Conservation (phyloP, 2,797 vertebrate species). For the Chiloscyllium punctatum region DNA sequence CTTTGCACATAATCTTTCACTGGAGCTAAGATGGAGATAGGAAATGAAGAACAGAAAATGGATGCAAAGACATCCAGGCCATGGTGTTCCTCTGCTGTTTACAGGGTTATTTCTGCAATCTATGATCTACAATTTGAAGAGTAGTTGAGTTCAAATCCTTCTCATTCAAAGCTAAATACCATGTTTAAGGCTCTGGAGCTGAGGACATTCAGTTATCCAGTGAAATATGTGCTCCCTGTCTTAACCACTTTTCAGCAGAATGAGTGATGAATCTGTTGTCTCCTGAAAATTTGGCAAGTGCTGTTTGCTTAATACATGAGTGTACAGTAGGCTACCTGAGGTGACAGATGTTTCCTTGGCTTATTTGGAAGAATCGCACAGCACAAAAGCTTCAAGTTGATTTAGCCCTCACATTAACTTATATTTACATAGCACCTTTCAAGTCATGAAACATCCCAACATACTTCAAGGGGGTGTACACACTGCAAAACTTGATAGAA, state of each 20-base stretch:
- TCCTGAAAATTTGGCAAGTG: background rate
- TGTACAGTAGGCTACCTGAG: background rate
- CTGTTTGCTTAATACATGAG: background rate
- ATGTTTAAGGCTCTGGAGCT: background rate
- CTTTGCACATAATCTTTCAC: background rate
- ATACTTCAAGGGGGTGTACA: too few relatives aligned
- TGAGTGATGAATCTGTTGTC: background rate
- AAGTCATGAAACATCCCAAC: too few relatives aligned
- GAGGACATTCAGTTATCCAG: background rate
- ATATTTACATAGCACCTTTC: too few relatives aligned
- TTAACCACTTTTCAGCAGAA: background rate
- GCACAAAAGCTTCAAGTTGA: too few relatives aligned
- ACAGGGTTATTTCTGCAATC: background rate
- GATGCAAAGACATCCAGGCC: background rate
- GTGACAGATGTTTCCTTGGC: background rate
- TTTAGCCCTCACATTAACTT: background rate
- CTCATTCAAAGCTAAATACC: background rate
- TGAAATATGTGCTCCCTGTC: background rate
- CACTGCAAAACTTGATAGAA: too few relatives aligned
- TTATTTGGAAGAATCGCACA: background rate
- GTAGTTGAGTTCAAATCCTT: background rate
- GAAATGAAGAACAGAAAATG: background rate
- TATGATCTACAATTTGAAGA: background rate
- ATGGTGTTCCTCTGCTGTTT: background rate
- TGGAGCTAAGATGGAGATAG: background rate